These are phyloP conservation scores for Tachycineta bicolor DNA, from an alignment of 2,113 vertebrate species.

Conservation along the genomic window DNA sequence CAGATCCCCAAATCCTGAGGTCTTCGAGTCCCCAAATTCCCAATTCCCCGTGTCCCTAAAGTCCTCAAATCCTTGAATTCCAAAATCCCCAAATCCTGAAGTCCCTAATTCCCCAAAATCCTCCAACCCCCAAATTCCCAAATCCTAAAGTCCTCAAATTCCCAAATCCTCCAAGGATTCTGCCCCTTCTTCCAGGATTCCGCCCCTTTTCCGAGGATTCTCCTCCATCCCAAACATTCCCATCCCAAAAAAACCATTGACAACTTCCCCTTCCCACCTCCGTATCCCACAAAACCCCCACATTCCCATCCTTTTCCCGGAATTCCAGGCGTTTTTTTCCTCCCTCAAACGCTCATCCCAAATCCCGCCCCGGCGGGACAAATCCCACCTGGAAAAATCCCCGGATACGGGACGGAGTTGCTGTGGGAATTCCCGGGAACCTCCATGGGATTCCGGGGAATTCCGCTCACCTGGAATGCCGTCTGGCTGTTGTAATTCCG, in stretches of 20 bases:
- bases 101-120: background rate
- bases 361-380: accelerated
- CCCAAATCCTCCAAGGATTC: background rate
- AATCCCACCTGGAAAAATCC: background rate
- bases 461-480: constrained; percentile 88
- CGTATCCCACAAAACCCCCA: accelerated
- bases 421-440: background rate
- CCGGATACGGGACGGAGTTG: no score
- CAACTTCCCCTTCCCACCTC: background rate
- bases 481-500: constrained; percentile 99
- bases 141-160: background rate
- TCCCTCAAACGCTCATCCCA: no score
- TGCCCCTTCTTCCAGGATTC: no score
- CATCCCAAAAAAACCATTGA: no score
- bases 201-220: no score
- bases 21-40: accelerated
- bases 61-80: background rate
- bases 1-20: background rate
- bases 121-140: accelerated
- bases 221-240: no score
- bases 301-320: accelerated
- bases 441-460: accelerated
- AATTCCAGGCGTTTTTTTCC: accelerated
- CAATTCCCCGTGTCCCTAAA: accelerated
- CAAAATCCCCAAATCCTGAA: accelerated